Percentiles rank a stretch among this genome's conserved stretches.
Evolutionary conservation across 2,797 vertebrate species (phyloP).

Genomic region (Sebastes itinus): DNA sequence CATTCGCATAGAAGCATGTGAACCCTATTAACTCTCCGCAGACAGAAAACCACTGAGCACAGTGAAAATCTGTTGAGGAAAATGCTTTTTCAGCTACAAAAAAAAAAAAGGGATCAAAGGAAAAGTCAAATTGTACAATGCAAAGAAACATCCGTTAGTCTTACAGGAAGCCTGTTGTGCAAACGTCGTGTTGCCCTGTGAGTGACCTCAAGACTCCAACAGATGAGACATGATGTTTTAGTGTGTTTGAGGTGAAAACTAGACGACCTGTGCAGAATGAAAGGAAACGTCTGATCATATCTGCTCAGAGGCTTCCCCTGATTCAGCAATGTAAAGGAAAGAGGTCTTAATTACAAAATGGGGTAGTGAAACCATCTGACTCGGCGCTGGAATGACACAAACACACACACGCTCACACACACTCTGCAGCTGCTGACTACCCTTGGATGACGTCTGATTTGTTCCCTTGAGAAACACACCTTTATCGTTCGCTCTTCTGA

Average conservation of each 20-base stretch:
- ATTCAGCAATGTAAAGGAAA: conserved; percentile 19
- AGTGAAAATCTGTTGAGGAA: not conserved
- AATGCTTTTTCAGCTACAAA: not conserved
- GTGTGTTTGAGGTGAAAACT: not conserved
- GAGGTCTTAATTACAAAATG: not conserved
- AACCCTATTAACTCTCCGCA: not conserved
- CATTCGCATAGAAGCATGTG: not conserved
- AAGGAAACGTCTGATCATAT: not conserved
- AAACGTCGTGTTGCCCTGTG: not conserved
- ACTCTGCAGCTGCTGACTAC: not conserved
- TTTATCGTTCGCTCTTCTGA: not conserved
- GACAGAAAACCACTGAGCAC: not conserved
- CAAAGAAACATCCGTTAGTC: not conserved
- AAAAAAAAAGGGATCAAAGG: not conserved
- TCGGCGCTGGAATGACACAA: not conserved
- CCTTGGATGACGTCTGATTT: not conserved
- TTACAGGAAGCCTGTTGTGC: conserved; percentile 3
- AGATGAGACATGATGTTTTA: not conserved
- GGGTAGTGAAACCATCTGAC: conserved; percentile 17
- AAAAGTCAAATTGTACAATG: not conserved
- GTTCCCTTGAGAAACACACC: not conserved
- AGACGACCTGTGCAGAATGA: not conserved
- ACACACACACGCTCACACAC: not conserved
- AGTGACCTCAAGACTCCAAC: not conserved
- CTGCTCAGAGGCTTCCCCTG: not conserved